Evolutionary conservation across 2,888 invertebrate species (phyloP).

Genomic region (Notodonta dromedarius): DNA sequence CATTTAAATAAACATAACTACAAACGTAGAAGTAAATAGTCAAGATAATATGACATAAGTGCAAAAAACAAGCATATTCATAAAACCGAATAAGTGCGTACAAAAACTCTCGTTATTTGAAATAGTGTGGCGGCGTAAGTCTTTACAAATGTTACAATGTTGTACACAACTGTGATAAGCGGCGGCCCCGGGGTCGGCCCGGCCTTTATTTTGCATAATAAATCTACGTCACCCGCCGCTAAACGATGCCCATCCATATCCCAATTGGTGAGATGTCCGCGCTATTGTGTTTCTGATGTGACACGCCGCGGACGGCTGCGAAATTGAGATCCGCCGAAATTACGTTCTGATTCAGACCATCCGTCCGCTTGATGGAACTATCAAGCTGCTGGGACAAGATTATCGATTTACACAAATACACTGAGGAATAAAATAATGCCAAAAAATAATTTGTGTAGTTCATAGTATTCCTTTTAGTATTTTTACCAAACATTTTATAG

Average conservation of each 20-base stretch:
- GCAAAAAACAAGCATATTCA: neutral
- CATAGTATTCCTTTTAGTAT: too few species aligned
- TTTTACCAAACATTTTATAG: too few species aligned
- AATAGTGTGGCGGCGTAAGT: conserved; percentile 10
- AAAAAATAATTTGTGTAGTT: too few species aligned
- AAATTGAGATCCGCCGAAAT: conserved; percentile 23
- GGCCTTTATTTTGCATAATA: conserved; percentile 54
- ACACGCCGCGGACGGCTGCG: conserved; percentile 6
- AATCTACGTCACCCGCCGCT: conserved; percentile 46
- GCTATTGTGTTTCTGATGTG: conserved; percentile 30
- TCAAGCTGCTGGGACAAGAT: conserved; percentile 1
- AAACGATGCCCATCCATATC: conserved; percentile 31
- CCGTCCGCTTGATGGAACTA: conserved; percentile 6
- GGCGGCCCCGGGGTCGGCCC: conserved; percentile 13
- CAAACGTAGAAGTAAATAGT: too few species aligned
- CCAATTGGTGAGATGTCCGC: conserved; percentile 32
- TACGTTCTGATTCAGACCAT: conserved; percentile 5
- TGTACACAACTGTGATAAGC: conserved; percentile 16
- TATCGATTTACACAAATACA: neutral
- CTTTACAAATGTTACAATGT: conserved; percentile 12
- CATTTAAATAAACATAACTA: too few species aligned
- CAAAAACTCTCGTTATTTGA: neutral
- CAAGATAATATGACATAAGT: neutral
- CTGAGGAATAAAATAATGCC: too few species aligned
- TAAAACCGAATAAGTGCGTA: neutral